Percentiles rank a stretch among this genome's conserved stretches.
phyloP scores from a whole-genome alignment of 2,797 vertebrate species.

The Poeciliopsis infans region DNA sequence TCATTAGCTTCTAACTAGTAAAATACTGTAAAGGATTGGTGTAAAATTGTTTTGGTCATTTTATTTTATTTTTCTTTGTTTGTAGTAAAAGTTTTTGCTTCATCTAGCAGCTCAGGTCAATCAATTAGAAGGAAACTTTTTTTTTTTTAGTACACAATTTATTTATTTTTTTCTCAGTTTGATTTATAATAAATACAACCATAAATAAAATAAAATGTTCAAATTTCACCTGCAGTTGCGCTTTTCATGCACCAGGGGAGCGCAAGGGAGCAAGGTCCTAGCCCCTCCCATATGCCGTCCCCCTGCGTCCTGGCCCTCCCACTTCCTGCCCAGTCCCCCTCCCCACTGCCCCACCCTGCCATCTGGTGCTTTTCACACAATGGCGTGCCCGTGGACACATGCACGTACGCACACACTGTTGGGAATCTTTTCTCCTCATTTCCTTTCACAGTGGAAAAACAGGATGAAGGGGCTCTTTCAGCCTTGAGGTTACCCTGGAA shows the following conservation, averaged over 20 bases:
- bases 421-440: slow-evolving; percentile 74
- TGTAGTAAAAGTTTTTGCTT: not conserved
- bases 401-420: slow-evolving; percentile 58
- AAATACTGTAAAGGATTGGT: not conserved
- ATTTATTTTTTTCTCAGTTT: not conserved
- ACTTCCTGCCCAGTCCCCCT: slow-evolving; percentile 75
- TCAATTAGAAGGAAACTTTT: not conserved
- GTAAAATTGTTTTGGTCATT: not conserved
- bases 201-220: not conserved
- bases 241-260: slow-evolving; percentile 86
- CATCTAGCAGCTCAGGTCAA: not conserved
- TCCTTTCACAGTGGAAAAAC: slow-evolving; percentile 83
- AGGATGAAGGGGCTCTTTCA: slow-evolving; percentile 85
- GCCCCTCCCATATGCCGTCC: slow-evolving; percentile 75
- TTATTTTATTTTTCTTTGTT: not conserved
- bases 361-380: slow-evolving; percentile 82
- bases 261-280: slow-evolving; percentile 89
- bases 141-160: not conserved
- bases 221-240: slow-evolving; percentile 64
- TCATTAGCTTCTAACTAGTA: not conserved
- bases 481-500: slow-evolving; percentile 78
- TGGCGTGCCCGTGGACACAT: slow-evolving; percentile 45
- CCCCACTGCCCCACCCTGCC: slow-evolving; percentile 82
- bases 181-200: slow-evolving; percentile 7
- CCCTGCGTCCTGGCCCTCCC: slow-evolving; percentile 65